A percentile compares a stretch with the other conserved stretches of the same genome.
phyloP scores from a whole-genome alignment of 2,113 vertebrate species.

The Dryoscopus gambensis region DNA sequence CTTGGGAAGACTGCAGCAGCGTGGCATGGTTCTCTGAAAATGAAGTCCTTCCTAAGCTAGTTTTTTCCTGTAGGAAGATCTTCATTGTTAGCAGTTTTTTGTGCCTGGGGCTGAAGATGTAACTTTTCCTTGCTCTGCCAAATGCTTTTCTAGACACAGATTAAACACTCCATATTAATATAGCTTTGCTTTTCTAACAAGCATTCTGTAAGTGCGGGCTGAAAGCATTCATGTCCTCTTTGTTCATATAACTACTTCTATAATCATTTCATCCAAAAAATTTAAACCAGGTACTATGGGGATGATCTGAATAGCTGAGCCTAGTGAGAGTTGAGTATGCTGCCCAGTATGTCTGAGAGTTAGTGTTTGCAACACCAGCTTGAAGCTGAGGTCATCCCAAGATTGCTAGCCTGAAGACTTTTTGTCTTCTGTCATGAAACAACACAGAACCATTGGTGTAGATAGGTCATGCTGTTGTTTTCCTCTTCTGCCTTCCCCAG shows the following conservation, averaged over 20 bases:
- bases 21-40: background rate
- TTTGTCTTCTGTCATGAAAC: background rate
- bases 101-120: background rate
- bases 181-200: background rate
- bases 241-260: background rate
- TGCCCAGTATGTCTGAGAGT: background rate
- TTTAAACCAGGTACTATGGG: background rate
- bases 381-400: background rate
- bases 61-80: background rate
- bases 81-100: background rate
- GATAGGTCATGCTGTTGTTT: rapidly evolving
- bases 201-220: background rate
- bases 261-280: background rate
- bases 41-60: background rate
- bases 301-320: background rate
- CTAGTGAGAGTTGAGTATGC: background rate
- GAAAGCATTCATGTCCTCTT: background rate
- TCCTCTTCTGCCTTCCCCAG: background rate
- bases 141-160: background rate
- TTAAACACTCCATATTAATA: background rate
- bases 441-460: background rate
- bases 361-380: background rate
- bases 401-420: background rate
- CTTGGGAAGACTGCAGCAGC: background rate
- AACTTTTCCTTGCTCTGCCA: background rate